Percentiles rank a stretch among this genome's conserved stretches.
Evolutionary conservation across 2,113 vertebrate species (phyloP).

Genomic region (Aythya baeri): DNA sequence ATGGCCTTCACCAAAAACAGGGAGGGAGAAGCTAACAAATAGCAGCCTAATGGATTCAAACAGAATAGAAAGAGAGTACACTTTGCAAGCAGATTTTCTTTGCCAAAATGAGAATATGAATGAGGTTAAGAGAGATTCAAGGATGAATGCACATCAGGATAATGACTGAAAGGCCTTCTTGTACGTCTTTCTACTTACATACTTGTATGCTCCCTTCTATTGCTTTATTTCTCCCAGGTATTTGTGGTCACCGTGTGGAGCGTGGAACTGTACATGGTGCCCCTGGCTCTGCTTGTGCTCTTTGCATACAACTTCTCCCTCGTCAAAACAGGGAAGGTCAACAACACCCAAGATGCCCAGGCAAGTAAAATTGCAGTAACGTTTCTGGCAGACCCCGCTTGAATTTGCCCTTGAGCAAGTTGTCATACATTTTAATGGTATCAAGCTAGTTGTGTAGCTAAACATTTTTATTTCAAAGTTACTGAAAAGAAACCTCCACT

Average conservation of each 20-base stretch:
- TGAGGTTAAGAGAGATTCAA: background rate
- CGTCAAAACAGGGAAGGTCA: conserved; percentile 77
- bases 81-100: background rate
- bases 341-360: conserved; percentile 85
- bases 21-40: background rate
- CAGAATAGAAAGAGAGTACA: background rate
- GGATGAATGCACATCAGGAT: background rate
- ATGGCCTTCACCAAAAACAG: background rate
- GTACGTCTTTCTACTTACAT: background rate
- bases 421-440: background rate
- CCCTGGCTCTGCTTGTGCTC: conserved; percentile 88
- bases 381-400: background rate
- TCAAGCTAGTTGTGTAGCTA: background rate
- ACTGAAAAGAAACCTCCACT: background rate
- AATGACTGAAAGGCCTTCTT: background rate
- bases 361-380: conserved; percentile 74
- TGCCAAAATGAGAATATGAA: background rate
- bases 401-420: background rate
- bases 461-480: background rate
- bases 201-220: background rate
- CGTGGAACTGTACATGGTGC: conserved; percentile 95
- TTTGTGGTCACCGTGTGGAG: conserved; percentile 92
- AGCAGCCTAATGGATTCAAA: background rate
- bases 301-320: conserved; percentile 90
- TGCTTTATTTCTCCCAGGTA: conserved; percentile 79